Evolutionary conservation across 92 coral and sea anemone species (phyloP), one percentile per base, ranked within the genome.

Genomic region (Heteractis magnifica): DNA sequence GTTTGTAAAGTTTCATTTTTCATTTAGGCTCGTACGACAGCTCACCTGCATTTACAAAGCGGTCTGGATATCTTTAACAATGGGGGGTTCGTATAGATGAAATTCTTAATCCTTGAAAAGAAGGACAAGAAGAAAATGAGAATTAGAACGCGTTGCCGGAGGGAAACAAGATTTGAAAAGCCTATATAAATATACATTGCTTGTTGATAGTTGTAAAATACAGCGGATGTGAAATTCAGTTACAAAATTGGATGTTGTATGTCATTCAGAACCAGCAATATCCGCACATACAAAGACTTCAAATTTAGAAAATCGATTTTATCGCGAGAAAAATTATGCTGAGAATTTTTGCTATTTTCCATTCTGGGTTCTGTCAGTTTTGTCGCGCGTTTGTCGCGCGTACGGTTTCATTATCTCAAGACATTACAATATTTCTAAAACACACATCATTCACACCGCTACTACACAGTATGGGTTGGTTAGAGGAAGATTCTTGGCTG

Each of bases 281-380:
- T 72, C 77, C 77, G 77, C n/a, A 41, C n/a, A 72, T 20, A 72
- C 51, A 41, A 41, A 72, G 77, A 72, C 52, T 41, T 72, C 49
- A 72, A 72, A 10, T 41, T 72, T 26, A 41, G 50, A 72, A 14
- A 72, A 72, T 41, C 51, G 77, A 72, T 72, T 72, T 72, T 72
- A 72, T 72, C 77, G 10, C 9, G 10, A 72, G 51, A 19, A 72
- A 72, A 72, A 72, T 23, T 41, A 72, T 2, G 77, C 13, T 23
- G 52, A 72, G 2, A 8, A 7, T 7, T 19, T 64, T n/a, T 64
- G 8, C 23, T 64, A 18, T 16, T 64, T 64, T 64, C 23, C n/a
- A 16, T 6, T 64, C 26, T 64, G 16, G 4, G 10, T 8, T 64
- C 10, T 64, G 64, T 64, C 26, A 64, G 71, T 19, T 64, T 64